A percentile compares a stretch with the other conserved stretches of the same genome.
Conservation (phyloP, 2,888 invertebrate genomes). For the Drosophila paucipuncta region DNA sequence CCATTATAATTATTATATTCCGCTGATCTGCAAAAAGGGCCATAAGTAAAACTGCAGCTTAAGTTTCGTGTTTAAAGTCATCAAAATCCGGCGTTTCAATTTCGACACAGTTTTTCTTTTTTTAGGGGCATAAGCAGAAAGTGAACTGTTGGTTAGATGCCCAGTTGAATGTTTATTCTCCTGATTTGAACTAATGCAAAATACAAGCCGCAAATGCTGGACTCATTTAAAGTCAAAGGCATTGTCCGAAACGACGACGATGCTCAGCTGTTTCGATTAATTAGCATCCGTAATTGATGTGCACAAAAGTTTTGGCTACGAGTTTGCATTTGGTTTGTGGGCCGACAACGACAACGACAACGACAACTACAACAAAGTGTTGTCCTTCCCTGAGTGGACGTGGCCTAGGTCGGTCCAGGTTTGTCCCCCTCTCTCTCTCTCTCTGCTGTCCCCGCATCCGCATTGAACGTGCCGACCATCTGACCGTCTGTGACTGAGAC, state of each 20-base stretch:
- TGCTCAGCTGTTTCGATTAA: slow-evolving; percentile 78
- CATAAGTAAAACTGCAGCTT: not conserved
- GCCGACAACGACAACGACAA: slow-evolving; percentile 31
- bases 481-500: slow-evolving; percentile 54
- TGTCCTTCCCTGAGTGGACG: slow-evolving; percentile 49
- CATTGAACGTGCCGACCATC: slow-evolving; percentile 65
- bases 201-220: slow-evolving; percentile 17
- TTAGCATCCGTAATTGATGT: slow-evolving; percentile 85
- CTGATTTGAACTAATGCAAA: slow-evolving; percentile 6
- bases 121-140: not conserved
- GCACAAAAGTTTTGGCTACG: slow-evolving; percentile 78
- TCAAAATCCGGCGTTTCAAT: not conserved
- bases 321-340: slow-evolving; percentile 66
- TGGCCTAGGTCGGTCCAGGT: slow-evolving; percentile 37
- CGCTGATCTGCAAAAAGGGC: not conserved
- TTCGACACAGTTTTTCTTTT: too few species aligned
- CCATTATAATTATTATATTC: not conserved
- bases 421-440: slow-evolving; percentile 22
- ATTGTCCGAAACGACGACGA: slow-evolving; percentile 23
- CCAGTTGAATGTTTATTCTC: not conserved
- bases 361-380: not conserved
- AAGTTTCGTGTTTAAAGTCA: not conserved
- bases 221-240: slow-evolving; percentile 47
- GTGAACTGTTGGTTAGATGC: not conserved
- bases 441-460: slow-evolving; percentile 13